Percentiles rank a stretch among this genome's conserved stretches.
These are phyloP conservation scores for Heliornis fulica DNA, from an alignment of 2,113 vertebrate species.

Conservation along the genomic window DNA sequence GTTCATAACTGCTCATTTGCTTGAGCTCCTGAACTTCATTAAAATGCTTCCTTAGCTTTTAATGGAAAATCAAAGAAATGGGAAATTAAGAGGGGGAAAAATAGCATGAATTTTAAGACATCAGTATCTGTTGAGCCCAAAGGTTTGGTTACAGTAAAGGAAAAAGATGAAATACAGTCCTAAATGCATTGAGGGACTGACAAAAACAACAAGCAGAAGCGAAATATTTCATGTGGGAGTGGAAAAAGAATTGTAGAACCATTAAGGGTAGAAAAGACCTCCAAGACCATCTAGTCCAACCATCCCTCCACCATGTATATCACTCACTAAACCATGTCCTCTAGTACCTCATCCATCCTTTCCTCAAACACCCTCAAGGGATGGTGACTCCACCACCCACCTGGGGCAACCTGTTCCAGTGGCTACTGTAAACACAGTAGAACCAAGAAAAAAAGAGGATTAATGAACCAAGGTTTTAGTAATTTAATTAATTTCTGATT, in stretches of 20 bases:
- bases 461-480: not conserved
- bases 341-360: too few relatives aligned
- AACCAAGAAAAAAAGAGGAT: not conserved
- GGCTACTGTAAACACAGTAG: not conserved
- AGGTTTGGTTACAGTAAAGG: not conserved
- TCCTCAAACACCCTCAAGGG: too few relatives aligned
- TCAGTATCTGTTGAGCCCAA: not conserved
- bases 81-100: not conserved
- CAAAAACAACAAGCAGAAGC: not conserved
- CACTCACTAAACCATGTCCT: too few relatives aligned
- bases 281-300: too few relatives aligned
- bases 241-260: too few relatives aligned
- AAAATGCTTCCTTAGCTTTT: not conserved
- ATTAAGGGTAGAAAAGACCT: too few relatives aligned
- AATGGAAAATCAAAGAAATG: not conserved
- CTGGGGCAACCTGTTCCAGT: too few relatives aligned
- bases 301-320: too few relatives aligned
- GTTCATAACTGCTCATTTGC: constrained; percentile 12
- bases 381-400: too few relatives aligned
- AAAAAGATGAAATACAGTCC: not conserved
- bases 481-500: not conserved
- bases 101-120: not conserved
- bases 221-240: not conserved
- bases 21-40: not conserved
- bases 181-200: not conserved